Evolutionary conservation across 2,113 vertebrate genomes (phyloP), one percentile per base, ranked within the genome.

Genomic region (Chionodraco myersi): DNA sequence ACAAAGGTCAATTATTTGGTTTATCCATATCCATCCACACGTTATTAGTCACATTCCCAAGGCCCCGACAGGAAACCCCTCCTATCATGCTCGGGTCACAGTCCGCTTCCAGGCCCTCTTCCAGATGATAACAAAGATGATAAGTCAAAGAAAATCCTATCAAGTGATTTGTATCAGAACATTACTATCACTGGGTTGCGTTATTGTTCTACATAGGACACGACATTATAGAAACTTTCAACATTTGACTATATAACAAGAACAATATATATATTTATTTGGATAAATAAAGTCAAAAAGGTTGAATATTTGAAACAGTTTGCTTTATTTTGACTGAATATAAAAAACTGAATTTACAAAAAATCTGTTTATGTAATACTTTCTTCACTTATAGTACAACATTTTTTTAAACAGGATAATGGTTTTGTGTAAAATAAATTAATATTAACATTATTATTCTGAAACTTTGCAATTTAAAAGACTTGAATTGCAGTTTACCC

Each of bases 31-130:
- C 26, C 0, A 4, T 30, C 47, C 53, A 60, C 52, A 45, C 60
- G 23, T 54, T 54, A n/a, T 53, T 16, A 72, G 75, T 64, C 64
- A 51, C 44, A 10, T 59, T 62, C 36, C 3, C 12, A 5, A 21
- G 41, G 51, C 63, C 48, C 49, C 5, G 8, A 49, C 44, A 73
- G 36, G 48, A 67, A 36, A 83, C 12, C 16, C 60, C 14, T 82
- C 21, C 79, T 84, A 70, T 86, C 76, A 59, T 10, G 8, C 16
- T 30, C 45, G 68, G 88, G 75, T 85, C 89, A 92, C 68, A 92
- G 91, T 93, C 84, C 89, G 62, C 13, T 49, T 76, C 57, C 64
- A 76, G 57, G n/a, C 56, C 62, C 47, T 63, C 45, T 8, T 26
- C 62, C 54, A 61, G 15, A 75, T 84, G 87, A 92, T 86, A 87